phyloP scores from a whole-genome alignment of 2,113 vertebrate species.

The Nothoprocta pentlandii region DNA sequence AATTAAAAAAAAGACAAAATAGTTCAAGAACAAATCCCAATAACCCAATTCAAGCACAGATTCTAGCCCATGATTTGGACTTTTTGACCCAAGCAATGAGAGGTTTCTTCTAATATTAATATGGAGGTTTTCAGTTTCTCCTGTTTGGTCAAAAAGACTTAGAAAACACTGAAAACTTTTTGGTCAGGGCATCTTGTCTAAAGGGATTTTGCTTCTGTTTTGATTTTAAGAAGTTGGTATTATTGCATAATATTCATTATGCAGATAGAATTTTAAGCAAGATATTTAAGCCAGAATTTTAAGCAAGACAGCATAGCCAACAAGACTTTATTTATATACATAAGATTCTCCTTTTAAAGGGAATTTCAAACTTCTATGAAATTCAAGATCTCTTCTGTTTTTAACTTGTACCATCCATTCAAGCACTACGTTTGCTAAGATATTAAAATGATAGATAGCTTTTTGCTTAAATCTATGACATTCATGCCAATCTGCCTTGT shows the following conservation, averaged over 20 bases:
- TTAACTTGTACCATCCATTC: neutral
- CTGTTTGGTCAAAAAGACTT: neutral
- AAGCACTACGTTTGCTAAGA: neutral
- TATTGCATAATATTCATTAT: neutral
- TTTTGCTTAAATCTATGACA: neutral
- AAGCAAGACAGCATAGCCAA: neutral
- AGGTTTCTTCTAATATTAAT: neutral
- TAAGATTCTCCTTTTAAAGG: neutral
- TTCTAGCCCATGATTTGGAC: neutral
- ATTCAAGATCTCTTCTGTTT: neutral
- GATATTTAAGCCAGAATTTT: too few species aligned
- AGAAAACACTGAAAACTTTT: neutral
- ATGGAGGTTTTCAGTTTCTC: neutral
- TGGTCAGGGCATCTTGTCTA: neutral
- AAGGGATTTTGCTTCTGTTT: neutral
- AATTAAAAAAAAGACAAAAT: neutral
- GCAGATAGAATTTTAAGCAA: neutral
- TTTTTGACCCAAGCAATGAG: neutral
- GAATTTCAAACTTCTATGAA: neutral
- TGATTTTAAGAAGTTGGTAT: neutral
- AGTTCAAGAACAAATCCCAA: neutral
- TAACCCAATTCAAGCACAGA: neutral
- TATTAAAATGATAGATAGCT: neutral
- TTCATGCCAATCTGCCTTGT: neutral
- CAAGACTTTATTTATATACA: neutral